phyloP scores from a whole-genome alignment of 2,888 invertebrate species.

The Drosophila trichaetosa region DNA sequence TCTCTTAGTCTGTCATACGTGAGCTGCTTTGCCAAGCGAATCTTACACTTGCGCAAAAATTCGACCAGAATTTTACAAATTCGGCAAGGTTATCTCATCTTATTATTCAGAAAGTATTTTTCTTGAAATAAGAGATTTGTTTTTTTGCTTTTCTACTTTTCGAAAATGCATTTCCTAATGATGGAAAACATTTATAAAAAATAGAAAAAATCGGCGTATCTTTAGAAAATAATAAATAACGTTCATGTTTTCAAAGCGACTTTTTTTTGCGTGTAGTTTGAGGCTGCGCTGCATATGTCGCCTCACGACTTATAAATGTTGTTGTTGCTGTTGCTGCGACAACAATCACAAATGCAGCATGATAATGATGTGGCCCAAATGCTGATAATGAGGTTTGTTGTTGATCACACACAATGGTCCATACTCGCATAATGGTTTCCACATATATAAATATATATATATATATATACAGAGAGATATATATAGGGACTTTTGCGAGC shows the following conservation, averaged over 20 bases:
- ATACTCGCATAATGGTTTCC: constrained; percentile 26
- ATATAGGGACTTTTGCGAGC: neutral
- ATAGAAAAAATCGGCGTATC: no score
- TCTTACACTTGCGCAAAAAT: constrained; percentile 20
- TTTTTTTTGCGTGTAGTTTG: constrained; percentile 14
- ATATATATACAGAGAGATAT: neutral
- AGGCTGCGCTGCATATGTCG: constrained; percentile 58
- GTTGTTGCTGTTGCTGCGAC: constrained; percentile 53
- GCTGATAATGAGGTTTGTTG: constrained; percentile 64
- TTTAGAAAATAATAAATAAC: neutral
- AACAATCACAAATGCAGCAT: constrained; percentile 68
- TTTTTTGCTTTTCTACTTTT: neutral
- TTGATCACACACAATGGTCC: constrained; percentile 49
- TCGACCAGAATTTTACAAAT: neutral
- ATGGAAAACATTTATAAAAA: neutral
- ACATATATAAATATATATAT: neutral
- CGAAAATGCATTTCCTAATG: neutral
- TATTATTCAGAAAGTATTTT: neutral
- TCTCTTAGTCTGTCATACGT: constrained; percentile 41
- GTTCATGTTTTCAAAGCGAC: accelerated
- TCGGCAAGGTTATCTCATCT: neutral
- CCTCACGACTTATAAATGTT: constrained; percentile 69
- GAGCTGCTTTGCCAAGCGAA: constrained; percentile 56
- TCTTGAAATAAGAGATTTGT: neutral
- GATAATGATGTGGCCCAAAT: constrained; percentile 63